phyloP scores from a whole-genome alignment of 2,797 vertebrate genomes.

The Gymnoscopelus microlampas region DNA sequence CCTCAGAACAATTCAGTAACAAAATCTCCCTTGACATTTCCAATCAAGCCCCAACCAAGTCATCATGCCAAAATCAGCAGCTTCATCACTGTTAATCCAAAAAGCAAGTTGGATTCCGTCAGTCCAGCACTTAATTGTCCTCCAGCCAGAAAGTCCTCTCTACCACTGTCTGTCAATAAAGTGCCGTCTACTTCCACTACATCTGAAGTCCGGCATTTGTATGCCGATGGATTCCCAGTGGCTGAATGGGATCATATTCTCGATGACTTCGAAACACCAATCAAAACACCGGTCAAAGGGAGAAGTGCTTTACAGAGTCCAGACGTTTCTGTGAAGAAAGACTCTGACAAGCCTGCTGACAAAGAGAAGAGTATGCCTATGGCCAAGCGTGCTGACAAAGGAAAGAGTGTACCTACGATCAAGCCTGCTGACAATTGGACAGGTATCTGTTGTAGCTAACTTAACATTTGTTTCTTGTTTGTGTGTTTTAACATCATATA shows the following conservation, averaged over 20 bases:
- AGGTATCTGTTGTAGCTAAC: conserved; percentile 48
- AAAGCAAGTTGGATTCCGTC: conserved; percentile 48
- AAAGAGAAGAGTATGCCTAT: conserved; percentile 63
- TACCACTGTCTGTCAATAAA: conserved; percentile 28
- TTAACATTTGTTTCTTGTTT: conserved; percentile 20
- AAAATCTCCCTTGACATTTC: conserved; percentile 67
- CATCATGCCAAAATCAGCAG: conserved; percentile 59
- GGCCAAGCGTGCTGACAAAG: conserved; percentile 61
- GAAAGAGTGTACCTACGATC: conserved; percentile 46
- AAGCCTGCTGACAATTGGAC: conserved; percentile 27
- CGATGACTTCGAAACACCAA: conserved; percentile 89
- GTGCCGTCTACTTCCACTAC: conserved; percentile 14
- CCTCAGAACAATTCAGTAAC: conserved; percentile 46
- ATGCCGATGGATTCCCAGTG: conserved; percentile 29
- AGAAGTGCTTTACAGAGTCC: conserved; percentile 63
- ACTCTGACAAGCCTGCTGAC: conserved; percentile 53
- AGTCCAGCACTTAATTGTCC: conserved; percentile 38
- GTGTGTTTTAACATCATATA: neutral
- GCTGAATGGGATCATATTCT: conserved; percentile 91
- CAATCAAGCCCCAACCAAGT: conserved; percentile 57
- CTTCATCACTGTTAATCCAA: conserved; percentile 54
- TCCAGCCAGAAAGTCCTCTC: conserved; percentile 32
- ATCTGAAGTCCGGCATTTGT: conserved; percentile 27
- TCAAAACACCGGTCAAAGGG: conserved; percentile 72
- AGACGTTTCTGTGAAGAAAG: conserved; percentile 39